These are phyloP conservation scores for Halcyon badia DNA, from an alignment of 2,797 vertebrate genomes.

Conservation along the genomic window DNA sequence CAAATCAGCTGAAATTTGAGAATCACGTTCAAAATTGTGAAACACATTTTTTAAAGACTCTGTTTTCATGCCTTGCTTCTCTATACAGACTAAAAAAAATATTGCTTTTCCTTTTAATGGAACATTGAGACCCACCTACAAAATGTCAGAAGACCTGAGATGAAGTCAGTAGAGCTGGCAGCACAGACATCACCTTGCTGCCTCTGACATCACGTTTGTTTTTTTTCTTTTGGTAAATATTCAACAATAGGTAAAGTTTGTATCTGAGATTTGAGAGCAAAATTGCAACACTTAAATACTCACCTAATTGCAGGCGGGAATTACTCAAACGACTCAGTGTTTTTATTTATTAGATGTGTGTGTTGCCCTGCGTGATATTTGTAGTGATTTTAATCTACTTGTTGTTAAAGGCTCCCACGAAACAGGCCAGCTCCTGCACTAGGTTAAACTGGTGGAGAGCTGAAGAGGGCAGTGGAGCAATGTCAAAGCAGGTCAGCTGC, in stretches of 20 bases:
- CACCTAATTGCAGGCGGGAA: background rate
- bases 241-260: background rate
- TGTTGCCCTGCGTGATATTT: accelerated
- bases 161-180: background rate
- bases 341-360: background rate
- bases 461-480: background rate
- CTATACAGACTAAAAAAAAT: background rate
- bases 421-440: background rate
- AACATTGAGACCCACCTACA: conserved; percentile 6
- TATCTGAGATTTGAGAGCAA: background rate
- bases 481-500: background rate
- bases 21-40: background rate
- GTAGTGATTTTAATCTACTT: no score
- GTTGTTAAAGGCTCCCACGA: background rate
- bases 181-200: background rate
- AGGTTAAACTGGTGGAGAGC: background rate
- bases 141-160: background rate
- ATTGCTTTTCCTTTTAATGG: conserved; percentile 17
- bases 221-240: background rate
- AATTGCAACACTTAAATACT: accelerated
- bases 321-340: background rate
- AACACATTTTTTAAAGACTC: background rate
- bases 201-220: background rate
- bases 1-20: background rate
- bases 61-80: background rate